Evolutionary conservation across 2,888 invertebrate genomes (phyloP).

Genomic region (Chloroclystis v-ata): DNA sequence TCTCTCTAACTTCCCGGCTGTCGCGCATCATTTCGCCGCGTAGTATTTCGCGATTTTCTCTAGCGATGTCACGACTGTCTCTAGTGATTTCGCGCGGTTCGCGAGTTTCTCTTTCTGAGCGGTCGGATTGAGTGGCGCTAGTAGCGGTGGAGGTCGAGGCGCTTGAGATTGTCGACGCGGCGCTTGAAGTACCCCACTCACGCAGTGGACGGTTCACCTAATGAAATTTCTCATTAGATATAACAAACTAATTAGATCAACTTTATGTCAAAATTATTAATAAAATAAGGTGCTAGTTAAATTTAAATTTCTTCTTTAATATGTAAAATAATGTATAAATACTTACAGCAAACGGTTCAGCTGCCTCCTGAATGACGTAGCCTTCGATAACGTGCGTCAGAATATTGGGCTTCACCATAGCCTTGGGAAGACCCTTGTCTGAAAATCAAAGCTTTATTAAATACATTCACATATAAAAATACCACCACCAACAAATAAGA

Average conservation of each 20-base stretch:
- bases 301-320: no score
- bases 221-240: not conserved
- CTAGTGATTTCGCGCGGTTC: no score
- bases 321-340: no score
- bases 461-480: not conserved
- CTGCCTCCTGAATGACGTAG: constrained; percentile 96
- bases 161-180: not conserved
- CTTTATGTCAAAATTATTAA: no score
- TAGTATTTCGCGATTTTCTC: no score
- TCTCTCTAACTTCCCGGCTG: not conserved
- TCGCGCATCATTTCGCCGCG: no score
- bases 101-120: not conserved
- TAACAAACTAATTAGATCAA: no score
- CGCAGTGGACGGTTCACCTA: constrained; percentile 73
- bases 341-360: constrained; percentile 92
- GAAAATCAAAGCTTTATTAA: constrained; percentile 19
- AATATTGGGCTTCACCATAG: constrained; percentile 96
- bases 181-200: constrained; percentile 47
- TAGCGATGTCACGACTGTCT: no score
- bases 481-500: constrained; percentile 2
- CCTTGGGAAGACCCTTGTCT: constrained; percentile 86
- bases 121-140: not conserved
- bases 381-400: constrained; percentile 98
- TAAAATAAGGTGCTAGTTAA: no score
- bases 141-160: not conserved